Evolutionary conservation across 2,797 vertebrate species (phyloP), one percentile per base, ranked within the genome.

Genomic region (Oryzias dopingdopingensis): DNA sequence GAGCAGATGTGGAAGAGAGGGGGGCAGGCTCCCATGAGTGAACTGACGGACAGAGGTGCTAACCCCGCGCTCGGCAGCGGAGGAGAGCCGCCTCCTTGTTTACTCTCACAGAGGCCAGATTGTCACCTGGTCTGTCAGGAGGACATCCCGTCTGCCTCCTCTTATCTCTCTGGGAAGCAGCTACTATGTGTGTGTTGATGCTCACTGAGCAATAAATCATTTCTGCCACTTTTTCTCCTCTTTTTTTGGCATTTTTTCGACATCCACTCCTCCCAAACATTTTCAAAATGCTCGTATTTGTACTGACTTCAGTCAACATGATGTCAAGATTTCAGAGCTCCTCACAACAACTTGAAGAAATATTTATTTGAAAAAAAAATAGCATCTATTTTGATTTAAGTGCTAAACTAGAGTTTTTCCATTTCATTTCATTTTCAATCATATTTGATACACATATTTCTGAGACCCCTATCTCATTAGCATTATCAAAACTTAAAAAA

Each of bases 61-160:
- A 68, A 82, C 78, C 67, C 65, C 50, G 10, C 70, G 62, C 63
- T 61, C 54, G 49, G 53, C 43, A 23, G 10, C 62, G 61, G 68
- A 61, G 65, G 72, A 79, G 74, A 65, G 77, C 43, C 16, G 41
- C 47, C 22, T 50, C 70, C 65, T 74, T 90, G 88, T 86, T 88
- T 83, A 84, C 80, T 74, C 67, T 75, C 56, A 62, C 67, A 10
- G 72, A 65, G 52, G 70, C 67, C 18, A 20, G 65, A 69, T 70
- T 83, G 75, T 84, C 79, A 82, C 79, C 79, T 70, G 80, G 81
- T 82, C 85, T 77, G 82, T 85, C 78, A 76, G 60, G 54, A 59
- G 68, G 69, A 62, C 58, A 53, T 70, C 69, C 76, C 70, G 76
- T 78, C 76, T 80, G 52, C 62, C 41, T 68, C 42, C 52, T 61